These are phyloP conservation scores for Rissa tridactyla DNA, from an alignment of 2,113 vertebrate genomes.

Conservation along the genomic window DNA sequence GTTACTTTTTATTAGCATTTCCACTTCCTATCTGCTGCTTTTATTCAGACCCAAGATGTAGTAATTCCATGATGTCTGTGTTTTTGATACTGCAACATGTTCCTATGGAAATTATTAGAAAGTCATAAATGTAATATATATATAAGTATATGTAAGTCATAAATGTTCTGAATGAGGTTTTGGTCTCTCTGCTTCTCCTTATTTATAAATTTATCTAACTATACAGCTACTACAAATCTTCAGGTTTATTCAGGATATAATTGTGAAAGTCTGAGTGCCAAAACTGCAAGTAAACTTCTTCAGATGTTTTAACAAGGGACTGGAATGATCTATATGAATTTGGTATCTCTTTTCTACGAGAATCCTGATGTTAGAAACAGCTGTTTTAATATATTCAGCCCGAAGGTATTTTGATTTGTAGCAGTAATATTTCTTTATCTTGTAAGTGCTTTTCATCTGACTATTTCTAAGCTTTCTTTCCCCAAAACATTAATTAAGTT, in stretches of 20 bases:
- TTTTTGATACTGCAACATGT: background rate
- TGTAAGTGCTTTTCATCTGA: background rate
- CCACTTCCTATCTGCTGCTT: background rate
- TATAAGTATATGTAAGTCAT: background rate
- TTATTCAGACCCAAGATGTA: background rate
- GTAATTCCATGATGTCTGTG: background rate
- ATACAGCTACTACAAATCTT: background rate
- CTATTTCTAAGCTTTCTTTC: background rate
- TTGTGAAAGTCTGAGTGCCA: background rate
- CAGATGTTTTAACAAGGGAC: background rate
- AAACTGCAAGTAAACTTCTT: background rate
- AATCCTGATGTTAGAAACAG: background rate
- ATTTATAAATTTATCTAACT: background rate
- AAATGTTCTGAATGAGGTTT: background rate
- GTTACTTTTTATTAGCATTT: constrained; percentile 1
- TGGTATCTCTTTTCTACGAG: background rate
- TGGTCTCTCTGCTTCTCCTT: background rate
- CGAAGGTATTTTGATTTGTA: background rate
- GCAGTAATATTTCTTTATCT: background rate
- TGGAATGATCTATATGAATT: background rate
- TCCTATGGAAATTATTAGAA: background rate
- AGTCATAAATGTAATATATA: background rate
- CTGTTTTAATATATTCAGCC: background rate
- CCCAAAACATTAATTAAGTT: background rate
- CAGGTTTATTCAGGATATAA: background rate